These are phyloP conservation scores for Gadopsis marmoratus DNA, from an alignment of 2,797 vertebrate genomes.

Conservation along the genomic window DNA sequence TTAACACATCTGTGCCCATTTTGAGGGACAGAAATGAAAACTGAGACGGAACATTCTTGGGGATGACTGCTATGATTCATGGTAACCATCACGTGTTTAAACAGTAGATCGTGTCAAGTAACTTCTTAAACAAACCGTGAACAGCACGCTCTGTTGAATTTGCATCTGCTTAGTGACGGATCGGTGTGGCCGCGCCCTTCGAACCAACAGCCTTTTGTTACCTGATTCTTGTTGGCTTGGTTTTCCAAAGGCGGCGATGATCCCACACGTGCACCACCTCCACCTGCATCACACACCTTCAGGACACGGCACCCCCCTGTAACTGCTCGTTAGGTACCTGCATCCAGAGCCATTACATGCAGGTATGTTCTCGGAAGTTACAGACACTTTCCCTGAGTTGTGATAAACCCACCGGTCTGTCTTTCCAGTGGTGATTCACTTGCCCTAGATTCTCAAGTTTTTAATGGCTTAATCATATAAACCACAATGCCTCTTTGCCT, in stretches of 20 bases:
- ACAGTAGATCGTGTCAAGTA: background rate
- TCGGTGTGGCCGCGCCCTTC: background rate
- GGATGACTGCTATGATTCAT: background rate
- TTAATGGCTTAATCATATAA: conserved; percentile 68
- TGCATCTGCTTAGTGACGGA: conserved; percentile 17
- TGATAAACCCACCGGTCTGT: conserved; percentile 61
- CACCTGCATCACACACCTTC: conserved; percentile 1
- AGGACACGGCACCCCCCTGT: background rate
- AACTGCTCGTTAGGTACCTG: conserved; percentile 8
- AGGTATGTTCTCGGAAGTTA: conserved; percentile 38
- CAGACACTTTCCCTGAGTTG: conserved; percentile 46
- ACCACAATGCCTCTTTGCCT: conserved; percentile 66
- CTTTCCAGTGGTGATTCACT: conserved; percentile 58
- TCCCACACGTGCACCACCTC: background rate
- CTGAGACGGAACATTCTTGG: background rate
- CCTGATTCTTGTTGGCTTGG: conserved; percentile 17
- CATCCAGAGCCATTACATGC: conserved; percentile 17
- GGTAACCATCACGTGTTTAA: background rate
- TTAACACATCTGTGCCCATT: background rate
- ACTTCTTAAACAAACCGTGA: conserved; percentile 28
- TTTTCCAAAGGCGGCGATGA: conserved; percentile 27
- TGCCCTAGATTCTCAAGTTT: conserved; percentile 68
- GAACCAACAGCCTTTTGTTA: conserved; percentile 4
- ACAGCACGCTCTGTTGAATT: background rate
- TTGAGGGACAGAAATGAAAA: background rate